phyloP scores from a whole-genome alignment of 2,797 vertebrate species.

The Eurystomus glaucurus region DNA sequence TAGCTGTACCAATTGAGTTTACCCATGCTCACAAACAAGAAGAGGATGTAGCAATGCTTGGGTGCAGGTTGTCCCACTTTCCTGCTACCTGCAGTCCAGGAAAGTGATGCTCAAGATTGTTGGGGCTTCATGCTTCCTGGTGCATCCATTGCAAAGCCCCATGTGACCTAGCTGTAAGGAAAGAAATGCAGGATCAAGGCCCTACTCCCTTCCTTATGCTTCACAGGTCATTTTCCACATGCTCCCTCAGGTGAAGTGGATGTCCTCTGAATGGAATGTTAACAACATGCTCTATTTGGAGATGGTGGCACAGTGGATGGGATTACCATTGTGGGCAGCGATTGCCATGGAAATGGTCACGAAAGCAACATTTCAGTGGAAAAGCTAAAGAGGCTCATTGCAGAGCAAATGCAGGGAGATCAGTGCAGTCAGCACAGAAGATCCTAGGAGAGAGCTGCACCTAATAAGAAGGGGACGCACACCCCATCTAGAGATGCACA shows the following conservation, averaged over 20 bases:
- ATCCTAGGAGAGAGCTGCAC: neutral
- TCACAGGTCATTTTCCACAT: neutral
- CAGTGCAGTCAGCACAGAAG: neutral
- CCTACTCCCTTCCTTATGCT: neutral
- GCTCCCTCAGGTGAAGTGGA: neutral
- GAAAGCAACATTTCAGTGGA: neutral
- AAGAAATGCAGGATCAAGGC: neutral
- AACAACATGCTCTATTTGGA: neutral
- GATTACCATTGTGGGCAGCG: neutral
- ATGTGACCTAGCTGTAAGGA: neutral
- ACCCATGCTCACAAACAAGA: neutral
- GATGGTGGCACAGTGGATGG: no score
- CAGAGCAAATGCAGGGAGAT: neutral
- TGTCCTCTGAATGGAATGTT: neutral
- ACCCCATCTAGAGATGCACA: neutral
- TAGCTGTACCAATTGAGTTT: neutral
- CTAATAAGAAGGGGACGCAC: neutral
- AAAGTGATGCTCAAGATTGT: neutral
- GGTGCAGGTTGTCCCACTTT: neutral
- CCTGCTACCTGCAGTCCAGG: neutral
- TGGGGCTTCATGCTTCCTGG: neutral
- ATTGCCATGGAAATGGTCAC: neutral
- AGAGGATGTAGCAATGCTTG: neutral
- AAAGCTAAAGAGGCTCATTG: neutral
- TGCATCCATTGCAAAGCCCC: neutral